Base-by-base conservation (phyloP, 2,888 invertebrate species). In the Campoplex capitator region DNA sequence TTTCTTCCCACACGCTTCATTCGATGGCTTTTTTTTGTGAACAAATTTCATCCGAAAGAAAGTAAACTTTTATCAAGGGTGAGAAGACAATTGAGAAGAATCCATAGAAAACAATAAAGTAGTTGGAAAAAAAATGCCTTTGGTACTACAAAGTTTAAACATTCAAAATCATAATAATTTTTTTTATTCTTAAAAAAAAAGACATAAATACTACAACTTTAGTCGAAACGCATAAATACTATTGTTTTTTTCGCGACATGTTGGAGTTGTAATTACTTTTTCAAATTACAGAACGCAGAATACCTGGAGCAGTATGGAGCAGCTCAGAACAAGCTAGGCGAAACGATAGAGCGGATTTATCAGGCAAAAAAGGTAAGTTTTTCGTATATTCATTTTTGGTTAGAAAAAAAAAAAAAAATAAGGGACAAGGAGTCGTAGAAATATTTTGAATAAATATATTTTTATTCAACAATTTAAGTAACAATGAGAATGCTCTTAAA, bases 301-400 rank as follows among this genome's bases (percentile, higher is more conserved):
- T 88, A 92, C 38, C 23, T 92, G 3, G 67, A 84, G 3, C 89
- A 93, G 7, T 93, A 95, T 76, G 23, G 88, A 0, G 65, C 54
- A 1, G 90, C 90, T 0, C 88, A 89, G 28, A 78, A 89, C 0
- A 90, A 91, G n/a, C 90, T 94, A 0, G 89, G 86, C 3, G 91
- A 92, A 32, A 92, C 92, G 2, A 83, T 94, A 79, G 89, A 90
- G 58, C 91, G 93, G 38, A 83, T 95, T 73, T 85, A 84, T 54
- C 86, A 90, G 18, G 90, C 94, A 8, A 91, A 93, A 91, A 93
- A 95, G 95, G 95, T 95, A 91, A 91, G 94, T 73, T 13, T 71
- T 76, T 38, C 38, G 28, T 38, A 13, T 7, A 51, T 51, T 45
- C n/a, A 28, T 38, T 42, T 38, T 74, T 85, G 11, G 23, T 58